A percentile compares a stretch with the other conserved stretches of the same genome.
Evolutionary conservation across 2,888 invertebrate genomes (phyloP).

Genomic region (Ophion ventricosus): DNA sequence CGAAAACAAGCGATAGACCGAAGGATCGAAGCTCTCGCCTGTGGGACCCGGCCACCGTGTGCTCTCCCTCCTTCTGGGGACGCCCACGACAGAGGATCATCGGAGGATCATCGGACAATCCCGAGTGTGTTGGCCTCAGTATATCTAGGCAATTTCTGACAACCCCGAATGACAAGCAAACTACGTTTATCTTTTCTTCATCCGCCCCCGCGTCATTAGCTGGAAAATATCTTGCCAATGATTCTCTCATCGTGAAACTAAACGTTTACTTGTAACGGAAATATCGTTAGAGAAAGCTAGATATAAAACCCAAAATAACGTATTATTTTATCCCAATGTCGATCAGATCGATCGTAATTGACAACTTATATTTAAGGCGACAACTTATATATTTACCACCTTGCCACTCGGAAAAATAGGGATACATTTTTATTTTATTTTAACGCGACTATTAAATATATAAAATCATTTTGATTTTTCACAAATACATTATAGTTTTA

Average conservation of each 20-base stretch:
- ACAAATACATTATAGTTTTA: too few species aligned
- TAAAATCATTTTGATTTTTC: too few species aligned
- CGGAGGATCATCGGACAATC: conserved; percentile 77
- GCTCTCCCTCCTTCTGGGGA: conserved; percentile 82
- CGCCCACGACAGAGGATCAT: conserved; percentile 74
- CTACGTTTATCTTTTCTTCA: background rate
- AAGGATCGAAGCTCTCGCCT: conserved; percentile 78
- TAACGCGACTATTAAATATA: too few species aligned
- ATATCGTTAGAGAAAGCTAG: background rate
- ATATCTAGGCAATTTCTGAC: conserved; percentile 78
- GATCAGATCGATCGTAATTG: background rate
- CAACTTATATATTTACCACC: too few species aligned
- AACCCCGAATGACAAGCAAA: background rate
- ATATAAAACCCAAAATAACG: too few species aligned
- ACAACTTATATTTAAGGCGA: background rate
- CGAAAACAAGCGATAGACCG: conserved; percentile 19
- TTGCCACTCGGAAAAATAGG: too few species aligned
- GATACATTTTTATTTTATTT: too few species aligned
- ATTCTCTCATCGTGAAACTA: conserved; percentile 80
- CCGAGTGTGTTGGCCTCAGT: conserved; percentile 82
- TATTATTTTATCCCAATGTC: background rate
- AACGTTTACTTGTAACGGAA: conserved; percentile 78
- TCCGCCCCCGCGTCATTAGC: conserved; percentile 9
- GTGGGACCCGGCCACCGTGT: conserved; percentile 82
- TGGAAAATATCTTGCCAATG: conserved; percentile 78